Evolutionary conservation across 2,113 vertebrate species (phyloP).

Genomic region (Bufo bufo): DNA sequence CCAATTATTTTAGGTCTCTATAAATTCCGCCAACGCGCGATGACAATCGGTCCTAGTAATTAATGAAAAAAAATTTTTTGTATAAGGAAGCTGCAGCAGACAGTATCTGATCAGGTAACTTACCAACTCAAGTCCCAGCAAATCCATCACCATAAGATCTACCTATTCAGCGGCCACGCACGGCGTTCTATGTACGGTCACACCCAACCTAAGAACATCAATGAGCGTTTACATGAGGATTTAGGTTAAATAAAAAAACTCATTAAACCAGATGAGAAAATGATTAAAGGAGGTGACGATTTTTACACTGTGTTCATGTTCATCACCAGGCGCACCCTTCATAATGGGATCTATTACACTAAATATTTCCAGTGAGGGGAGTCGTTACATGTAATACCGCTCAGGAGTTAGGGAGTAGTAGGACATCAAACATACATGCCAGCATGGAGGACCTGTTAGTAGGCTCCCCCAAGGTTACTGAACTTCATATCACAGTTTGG

Average conservation of each 20-base stretch:
- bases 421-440: too few species aligned
- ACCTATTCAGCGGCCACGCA: too few species aligned
- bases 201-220: constrained; percentile 17
- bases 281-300: constrained; percentile 9
- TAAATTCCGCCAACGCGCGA: too few species aligned
- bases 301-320: neutral
- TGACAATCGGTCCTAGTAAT: too few species aligned
- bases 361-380: too few species aligned
- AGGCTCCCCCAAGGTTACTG: too few species aligned
- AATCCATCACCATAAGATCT: neutral
- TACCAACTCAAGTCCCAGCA: constrained; percentile 2
- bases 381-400: too few species aligned
- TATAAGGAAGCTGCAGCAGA: neutral
- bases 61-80: too few species aligned
- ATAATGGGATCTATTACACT: constrained; percentile 6
- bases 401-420: too few species aligned
- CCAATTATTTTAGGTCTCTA: too few species aligned
- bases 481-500: too few species aligned
- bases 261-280: constrained; percentile 40
- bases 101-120: neutral
- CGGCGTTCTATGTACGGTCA: neutral
- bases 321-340: neutral
- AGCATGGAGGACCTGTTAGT: too few species aligned
- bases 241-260: constrained; percentile 40
- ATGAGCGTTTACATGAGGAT: constrained; percentile 28